Conservation (phyloP, 1,140 invertebrate genomes). For the Temnothorax longispinosus region DNA sequence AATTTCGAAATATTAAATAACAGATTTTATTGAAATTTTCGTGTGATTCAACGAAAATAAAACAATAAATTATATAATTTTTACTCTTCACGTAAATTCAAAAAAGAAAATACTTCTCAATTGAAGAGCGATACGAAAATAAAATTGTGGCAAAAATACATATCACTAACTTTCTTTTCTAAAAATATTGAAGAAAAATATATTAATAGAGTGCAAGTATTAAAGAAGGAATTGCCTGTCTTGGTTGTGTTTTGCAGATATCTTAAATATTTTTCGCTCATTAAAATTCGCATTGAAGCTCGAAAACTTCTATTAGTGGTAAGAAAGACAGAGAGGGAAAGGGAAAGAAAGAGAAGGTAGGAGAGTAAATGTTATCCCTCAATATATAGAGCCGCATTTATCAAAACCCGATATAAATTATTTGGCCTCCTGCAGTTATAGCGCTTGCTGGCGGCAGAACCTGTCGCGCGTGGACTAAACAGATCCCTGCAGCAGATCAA, state of each 20-base stretch:
- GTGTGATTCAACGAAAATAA: background rate
- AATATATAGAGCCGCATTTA: slow-evolving; percentile 16
- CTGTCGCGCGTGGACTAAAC: slow-evolving; percentile 68
- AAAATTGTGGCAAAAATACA: background rate
- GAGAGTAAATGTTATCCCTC: slow-evolving; percentile 17
- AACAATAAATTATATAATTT: background rate
- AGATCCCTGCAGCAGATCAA: slow-evolving; percentile 67
- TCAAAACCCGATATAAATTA: slow-evolving; percentile 54
- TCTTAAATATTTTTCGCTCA: background rate
- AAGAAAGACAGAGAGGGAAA: background rate
- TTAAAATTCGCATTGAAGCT: background rate
- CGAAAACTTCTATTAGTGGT: background rate
- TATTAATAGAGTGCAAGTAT: background rate
- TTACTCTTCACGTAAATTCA: background rate
- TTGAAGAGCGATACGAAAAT: background rate
- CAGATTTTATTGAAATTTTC: background rate
- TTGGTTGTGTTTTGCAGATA: background rate
- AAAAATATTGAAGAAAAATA: background rate
- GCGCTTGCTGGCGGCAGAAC: slow-evolving; percentile 47
- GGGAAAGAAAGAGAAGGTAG: background rate
- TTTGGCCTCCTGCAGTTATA: slow-evolving; percentile 37
- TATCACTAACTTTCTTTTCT: background rate
- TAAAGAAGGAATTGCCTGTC: background rate
- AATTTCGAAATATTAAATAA: background rate
- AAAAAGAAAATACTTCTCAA: background rate